Base-by-base conservation (phyloP, 2,797 vertebrate species). In the Ctenochaetus hawaiiensis region DNA sequence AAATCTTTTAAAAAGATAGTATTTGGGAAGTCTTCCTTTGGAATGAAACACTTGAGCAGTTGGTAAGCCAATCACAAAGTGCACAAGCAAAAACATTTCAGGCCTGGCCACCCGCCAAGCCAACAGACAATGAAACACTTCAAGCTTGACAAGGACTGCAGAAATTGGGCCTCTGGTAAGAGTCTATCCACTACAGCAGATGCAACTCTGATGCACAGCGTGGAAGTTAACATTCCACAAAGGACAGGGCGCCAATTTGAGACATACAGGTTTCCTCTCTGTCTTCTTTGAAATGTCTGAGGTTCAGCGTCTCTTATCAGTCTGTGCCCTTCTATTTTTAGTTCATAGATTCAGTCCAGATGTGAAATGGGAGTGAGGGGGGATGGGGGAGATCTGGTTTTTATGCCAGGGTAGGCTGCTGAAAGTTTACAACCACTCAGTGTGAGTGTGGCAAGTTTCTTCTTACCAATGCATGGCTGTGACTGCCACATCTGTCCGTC, bases 41-140 rank as follows among this genome's bases (percentile, higher is more conserved):
- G 69, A 92, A 91, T 82, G 80, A 83, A 88, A 92, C 89, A 91
- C 85, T 81, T 72, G 77, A 83, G 75, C 82, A 72, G 90, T 69
- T 81, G 76, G 77, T 72, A 64, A 81, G 80, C 82, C 77, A 83
- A 89, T 85, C 80, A 72, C 54, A 83, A 72, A 71, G 69, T 81
- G 75, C 78, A 88, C 78, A 72, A 56, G 53, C 62, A 71, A 61
- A 83, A 78, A 78, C 77, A 91, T 89, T 89, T 91, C 67, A 83
- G 74, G 86, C 62, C 23, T 90, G 90, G 87, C 83, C 57, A 67
- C 52, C 75, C 22, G 78, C 92, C 88, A 86, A 87, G 78, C 72
- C 82, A 74, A 76, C 84, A 90, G 84, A 93, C 89, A 93, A 92
- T 90, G 87, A 92, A 92, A 78, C 18, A 30, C 80, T 83, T 88